phyloP scores from a whole-genome alignment of 2,888 invertebrate genomes.

The Hemicrepidius hirtus region DNA sequence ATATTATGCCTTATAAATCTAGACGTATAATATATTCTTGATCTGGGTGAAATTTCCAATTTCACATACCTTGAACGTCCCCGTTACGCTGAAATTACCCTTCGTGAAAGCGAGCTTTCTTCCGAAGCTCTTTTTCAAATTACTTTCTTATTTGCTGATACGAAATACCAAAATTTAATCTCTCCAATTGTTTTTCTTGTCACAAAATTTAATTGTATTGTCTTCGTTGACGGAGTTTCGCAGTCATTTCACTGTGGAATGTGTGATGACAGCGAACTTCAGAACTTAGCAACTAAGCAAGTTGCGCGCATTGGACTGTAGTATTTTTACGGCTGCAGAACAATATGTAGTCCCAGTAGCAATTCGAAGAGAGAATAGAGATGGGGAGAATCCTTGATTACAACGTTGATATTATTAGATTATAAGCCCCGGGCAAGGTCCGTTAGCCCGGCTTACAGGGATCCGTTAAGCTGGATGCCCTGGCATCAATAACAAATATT shows the following conservation, averaged over 20 bases:
- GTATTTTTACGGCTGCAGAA: slow-evolving; percentile 62
- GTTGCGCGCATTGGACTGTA: slow-evolving; percentile 60
- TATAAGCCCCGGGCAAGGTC: slow-evolving; percentile 63
- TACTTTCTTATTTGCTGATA: slow-evolving; percentile 30
- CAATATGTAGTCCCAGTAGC: slow-evolving; percentile 62
- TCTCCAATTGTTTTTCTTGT: slow-evolving; percentile 59
- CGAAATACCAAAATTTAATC: slow-evolving; percentile 52
- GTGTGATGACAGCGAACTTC: slow-evolving; percentile 59
- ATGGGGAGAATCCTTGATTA: slow-evolving; percentile 65
- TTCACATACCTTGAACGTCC: neutral
- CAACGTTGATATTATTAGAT: slow-evolving; percentile 68
- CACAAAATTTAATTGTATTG: slow-evolving; percentile 61
- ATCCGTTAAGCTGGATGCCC: slow-evolving; percentile 53
- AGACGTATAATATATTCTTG: neutral
- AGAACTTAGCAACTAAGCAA: slow-evolving; percentile 59
- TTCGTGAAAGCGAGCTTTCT: neutral
- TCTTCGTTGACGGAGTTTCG: slow-evolving; percentile 56
- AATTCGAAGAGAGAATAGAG: slow-evolving; percentile 57
- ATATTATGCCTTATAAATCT: slow-evolving; percentile 37
- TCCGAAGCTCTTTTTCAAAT: slow-evolving; percentile 16
- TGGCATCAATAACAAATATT: slow-evolving; percentile 56
- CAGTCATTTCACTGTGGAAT: slow-evolving; percentile 58
- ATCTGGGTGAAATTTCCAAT: neutral
- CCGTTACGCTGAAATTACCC: neutral
- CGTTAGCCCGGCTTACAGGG: slow-evolving; percentile 53